Evolutionary conservation across 1,140 invertebrate genomes (phyloP).

Genomic region (Teleopsis dalmanni): DNA sequence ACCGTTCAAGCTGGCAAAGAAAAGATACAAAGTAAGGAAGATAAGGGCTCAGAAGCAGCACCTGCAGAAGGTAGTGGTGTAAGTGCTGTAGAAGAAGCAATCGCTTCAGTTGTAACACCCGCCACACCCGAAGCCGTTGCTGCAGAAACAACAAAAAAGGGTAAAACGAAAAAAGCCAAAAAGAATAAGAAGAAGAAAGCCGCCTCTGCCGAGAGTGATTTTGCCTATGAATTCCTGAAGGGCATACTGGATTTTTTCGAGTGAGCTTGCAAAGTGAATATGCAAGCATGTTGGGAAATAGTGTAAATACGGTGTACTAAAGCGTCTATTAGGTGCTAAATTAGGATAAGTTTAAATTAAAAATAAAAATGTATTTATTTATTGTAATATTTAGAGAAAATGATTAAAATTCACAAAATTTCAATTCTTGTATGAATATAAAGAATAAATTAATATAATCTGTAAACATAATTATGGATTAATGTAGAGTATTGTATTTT

Average conservation of each 20-base stretch:
- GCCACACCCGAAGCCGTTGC: slow-evolving; percentile 9
- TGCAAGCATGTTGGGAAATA: slow-evolving; percentile 35
- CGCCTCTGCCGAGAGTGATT: slow-evolving; percentile 21
- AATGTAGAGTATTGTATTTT: too few species aligned
- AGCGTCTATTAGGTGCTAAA: neutral
- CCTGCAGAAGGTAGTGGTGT: neutral
- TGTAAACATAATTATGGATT: too few species aligned
- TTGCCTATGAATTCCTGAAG: slow-evolving; percentile 36
- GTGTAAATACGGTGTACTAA: slow-evolving; percentile 41
- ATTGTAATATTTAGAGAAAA: neutral
- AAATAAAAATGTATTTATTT: slow-evolving; percentile 3
- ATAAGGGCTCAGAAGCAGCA: slow-evolving; percentile 18
- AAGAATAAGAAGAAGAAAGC: slow-evolving; percentile 24
- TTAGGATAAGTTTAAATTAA: neutral
- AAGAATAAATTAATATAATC: slow-evolving; percentile 5
- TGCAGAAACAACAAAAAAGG: slow-evolving; percentile 22
- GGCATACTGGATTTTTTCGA: slow-evolving; percentile 43
- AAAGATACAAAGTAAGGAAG: slow-evolving; percentile 30
- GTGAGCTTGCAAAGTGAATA: slow-evolving; percentile 32
- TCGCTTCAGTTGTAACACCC: slow-evolving; percentile 7
- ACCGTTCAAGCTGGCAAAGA: slow-evolving; percentile 1
- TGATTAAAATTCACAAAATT: slow-evolving; percentile 8
- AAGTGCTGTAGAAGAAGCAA: neutral
- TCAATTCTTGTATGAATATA: slow-evolving; percentile 3
- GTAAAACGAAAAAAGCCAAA: slow-evolving; percentile 37